Base-by-base conservation (phyloP, 2,113 vertebrate species). In the Microcebus griseorufus region DNA sequence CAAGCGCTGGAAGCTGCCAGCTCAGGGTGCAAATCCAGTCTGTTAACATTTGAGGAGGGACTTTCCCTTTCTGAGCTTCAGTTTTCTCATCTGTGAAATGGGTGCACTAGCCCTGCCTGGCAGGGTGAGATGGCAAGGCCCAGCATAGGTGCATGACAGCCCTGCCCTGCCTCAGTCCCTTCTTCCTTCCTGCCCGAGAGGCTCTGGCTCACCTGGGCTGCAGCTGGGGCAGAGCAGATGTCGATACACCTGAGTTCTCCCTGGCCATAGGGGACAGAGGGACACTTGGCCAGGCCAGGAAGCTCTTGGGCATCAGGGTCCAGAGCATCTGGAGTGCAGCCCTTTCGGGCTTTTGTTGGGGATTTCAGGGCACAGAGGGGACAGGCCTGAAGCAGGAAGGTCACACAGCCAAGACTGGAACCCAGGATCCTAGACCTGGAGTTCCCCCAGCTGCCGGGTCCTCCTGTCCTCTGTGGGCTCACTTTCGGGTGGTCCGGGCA, bases 401-500 rank as follows among this genome's bases (percentile, higher is more conserved):
- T 20, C 3, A 0, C 29, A 34, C 29, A 84, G 29, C 60, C 48
- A 11, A 51, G 60, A 37, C 10, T 17, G 0, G 14, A 65, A 45
- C 65, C 34, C 20, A 12, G 45, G 37, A 87, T 29, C 65, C 34
- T 67, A 22, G 78, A 14, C 25, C n/a, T 2, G 7, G 45, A 11
- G 8, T 58, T 34, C 6, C 34, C 64, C 2, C 37, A 72, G 0
- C 48, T 7, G 27, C 42, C 6, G 0, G 9, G 58, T 51, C 29
- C 58, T 94, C 45, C 34, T 27, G 37, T 37, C 32, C 17, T 37
- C 22, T 51, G n/a, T 12, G 25, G 17, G 25, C 53, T 89, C 67
- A 22, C 85, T 60, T 53, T 60, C 11, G n/a, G 16, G 39, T 70
- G 39, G 78, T 16, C 75, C 60, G 18, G 39, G 48, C 37, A 51